phyloP scores from a whole-genome alignment of 2,888 invertebrate species.

The Campoplex nolae region DNA sequence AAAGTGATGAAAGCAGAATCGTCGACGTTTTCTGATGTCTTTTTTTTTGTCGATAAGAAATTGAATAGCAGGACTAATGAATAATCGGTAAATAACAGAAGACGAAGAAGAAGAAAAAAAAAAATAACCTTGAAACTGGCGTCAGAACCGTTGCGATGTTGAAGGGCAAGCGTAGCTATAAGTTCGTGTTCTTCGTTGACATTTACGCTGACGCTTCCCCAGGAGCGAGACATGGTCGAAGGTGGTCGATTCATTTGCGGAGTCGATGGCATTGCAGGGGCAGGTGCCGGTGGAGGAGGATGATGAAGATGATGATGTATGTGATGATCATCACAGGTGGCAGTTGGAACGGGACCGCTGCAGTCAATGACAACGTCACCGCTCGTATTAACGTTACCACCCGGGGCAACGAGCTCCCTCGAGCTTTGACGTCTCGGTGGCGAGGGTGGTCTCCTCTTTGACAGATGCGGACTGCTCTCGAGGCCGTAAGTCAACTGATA shows the following conservation, averaged over 20 bases:
- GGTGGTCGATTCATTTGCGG: slow-evolving; percentile 85
- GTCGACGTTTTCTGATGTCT: background rate
- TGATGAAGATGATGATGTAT: slow-evolving; percentile 79
- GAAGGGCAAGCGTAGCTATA: slow-evolving; percentile 85
- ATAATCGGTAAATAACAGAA: background rate
- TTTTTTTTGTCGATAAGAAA: background rate
- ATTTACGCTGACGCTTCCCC: slow-evolving; percentile 85
- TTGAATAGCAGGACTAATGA: background rate
- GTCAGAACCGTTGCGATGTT: slow-evolving; percentile 91
- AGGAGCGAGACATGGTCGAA: slow-evolving; percentile 86
- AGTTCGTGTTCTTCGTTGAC: slow-evolving; percentile 84
- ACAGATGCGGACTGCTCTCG: slow-evolving; percentile 89
- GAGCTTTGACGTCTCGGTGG: slow-evolving; percentile 91
- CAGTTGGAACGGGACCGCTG: slow-evolving; percentile 84
- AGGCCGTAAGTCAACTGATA: slow-evolving; percentile 84
- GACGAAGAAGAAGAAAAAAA: background rate
- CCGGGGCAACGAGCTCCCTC: slow-evolving; percentile 76
- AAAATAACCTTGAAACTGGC: slow-evolving; percentile 91
- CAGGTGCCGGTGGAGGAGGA: slow-evolving; percentile 87
- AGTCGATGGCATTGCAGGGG: slow-evolving; percentile 88
- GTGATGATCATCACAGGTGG: slow-evolving; percentile 82
- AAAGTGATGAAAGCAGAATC: background rate
- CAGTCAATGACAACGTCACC: slow-evolving; percentile 84
- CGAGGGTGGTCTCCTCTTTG: slow-evolving; percentile 92
- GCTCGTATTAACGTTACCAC: slow-evolving; percentile 70